Base-by-base conservation (phyloP, 2,113 vertebrate species). In the Cyrtonyx montezumae region DNA sequence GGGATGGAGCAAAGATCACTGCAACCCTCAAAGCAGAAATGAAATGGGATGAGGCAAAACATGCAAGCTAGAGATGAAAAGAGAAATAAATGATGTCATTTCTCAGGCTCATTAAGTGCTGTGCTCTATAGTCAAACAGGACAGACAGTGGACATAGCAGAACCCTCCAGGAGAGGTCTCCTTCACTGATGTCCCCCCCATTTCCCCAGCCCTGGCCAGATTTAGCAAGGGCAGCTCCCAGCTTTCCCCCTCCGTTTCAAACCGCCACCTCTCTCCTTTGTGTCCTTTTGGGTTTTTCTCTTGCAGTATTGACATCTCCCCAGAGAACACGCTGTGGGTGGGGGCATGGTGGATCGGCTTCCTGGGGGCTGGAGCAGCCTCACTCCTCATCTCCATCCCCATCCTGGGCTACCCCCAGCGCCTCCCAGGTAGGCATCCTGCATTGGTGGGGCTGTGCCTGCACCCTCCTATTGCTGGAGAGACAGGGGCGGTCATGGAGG, bases 271-370 rank as follows among this genome's bases (percentile, higher is more conserved):
- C 81, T 87, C 58, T 66, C 49, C 55, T 30, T 70, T 71, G 23
- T 96, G 56, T 84, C 59, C 75, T 61, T 78, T 18, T 3, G 19
- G 14, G n/a, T 51, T 63, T 0, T 0, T 91, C 62, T 56, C 85
- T 16, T 11, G 55, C 96, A 99, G 99, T 68, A 96, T 96, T 0
- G 89, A 96, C 76, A 97, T 99, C 61, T 97, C 98, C 30, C 98
- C 98, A 0, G 99, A 99, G 74, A 98, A 98, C 94, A 98, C 99
- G 0, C 97, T 98, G 37, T 99, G 99, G 99, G 99, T 99, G 1
- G 99, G 99, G 0, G 99, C 99, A 1, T 99, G 99, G 99, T 99
- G 99, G 99, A 98, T 99, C 0, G 99, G 99, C 32, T 99, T 99
- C 95, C 97, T 99, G 6, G 98, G 97, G 2, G 98, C 98, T 0